Evolutionary conservation across 2,113 vertebrate genomes (phyloP).

Genomic region (Charadrius vociferus): DNA sequence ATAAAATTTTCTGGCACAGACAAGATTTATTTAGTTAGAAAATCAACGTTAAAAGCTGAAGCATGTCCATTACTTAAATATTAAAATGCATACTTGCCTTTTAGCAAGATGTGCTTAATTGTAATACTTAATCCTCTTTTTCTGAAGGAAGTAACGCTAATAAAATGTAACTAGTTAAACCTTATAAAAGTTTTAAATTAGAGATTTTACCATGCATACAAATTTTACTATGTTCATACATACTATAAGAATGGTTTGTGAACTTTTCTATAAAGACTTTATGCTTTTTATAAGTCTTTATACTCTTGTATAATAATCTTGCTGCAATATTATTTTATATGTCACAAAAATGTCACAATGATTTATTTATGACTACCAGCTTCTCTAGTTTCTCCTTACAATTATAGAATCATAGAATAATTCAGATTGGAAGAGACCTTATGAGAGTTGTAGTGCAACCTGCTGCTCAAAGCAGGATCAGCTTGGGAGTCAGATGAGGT

Average conservation of each 20-base stretch:
- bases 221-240: not conserved
- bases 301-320: not conserved
- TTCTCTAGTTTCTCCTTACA: not conserved
- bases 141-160: not conserved
- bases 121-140: not conserved
- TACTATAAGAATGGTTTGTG: not conserved
- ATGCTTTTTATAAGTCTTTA: not conserved
- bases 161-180: conserved; percentile 9
- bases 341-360: not conserved
- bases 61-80: not conserved
- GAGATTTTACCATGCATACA: not conserved
- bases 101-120: conserved; percentile 12
- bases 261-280: not conserved
- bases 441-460: not conserved
- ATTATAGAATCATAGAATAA: not conserved
- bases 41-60: conserved; percentile 29
- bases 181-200: not conserved
- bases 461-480: not conserved
- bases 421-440: not conserved
- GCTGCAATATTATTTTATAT: not conserved
- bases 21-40: not conserved
- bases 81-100: conserved; percentile 1
- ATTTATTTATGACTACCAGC: not conserved
- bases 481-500: not conserved
- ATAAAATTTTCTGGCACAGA: not conserved